Percentiles rank a stretch among this genome's conserved stretches.
Evolutionary conservation across 2,888 invertebrate genomes (phyloP).

Genomic region (Mythimna impura): DNA sequence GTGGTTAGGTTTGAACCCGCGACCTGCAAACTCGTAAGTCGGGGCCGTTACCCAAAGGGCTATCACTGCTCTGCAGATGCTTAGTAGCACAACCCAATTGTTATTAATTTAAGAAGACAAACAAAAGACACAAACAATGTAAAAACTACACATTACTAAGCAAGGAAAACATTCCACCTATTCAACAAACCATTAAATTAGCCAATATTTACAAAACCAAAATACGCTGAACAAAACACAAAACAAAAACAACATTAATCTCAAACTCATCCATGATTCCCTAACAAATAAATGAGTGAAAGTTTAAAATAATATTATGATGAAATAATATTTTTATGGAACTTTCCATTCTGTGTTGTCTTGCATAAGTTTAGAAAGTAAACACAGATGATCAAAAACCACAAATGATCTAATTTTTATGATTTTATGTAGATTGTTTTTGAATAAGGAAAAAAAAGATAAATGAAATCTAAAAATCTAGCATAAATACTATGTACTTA

Average conservation of each 20-base stretch:
- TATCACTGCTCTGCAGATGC: not conserved
- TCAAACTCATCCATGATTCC: not conserved
- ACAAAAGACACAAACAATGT: not conserved
- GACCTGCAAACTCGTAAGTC: too few species aligned
- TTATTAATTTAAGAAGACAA: not conserved
- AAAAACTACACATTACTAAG: not conserved
- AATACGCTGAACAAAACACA: not conserved
- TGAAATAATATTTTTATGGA: not conserved
- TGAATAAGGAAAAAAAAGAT: not conserved
- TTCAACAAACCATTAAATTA: constrained; percentile 4
- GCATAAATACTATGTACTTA: not conserved
- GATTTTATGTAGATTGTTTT: not conserved
- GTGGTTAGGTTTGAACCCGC: too few species aligned
- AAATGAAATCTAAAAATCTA: not conserved
- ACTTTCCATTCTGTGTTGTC: constrained; percentile 30
- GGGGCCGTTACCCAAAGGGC: too few species aligned
- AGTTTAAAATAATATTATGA: constrained; percentile 3
- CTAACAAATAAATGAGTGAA: constrained; percentile 14
- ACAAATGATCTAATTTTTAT: not conserved
- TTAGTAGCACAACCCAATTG: not conserved
- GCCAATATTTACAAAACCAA: not conserved
- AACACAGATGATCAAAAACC: not conserved
- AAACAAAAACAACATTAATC: not conserved
- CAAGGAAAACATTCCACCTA: not conserved
- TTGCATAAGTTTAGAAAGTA: constrained; percentile 42